Conservation (phyloP, 2,888 invertebrate species). For the Acleris literana region DNA sequence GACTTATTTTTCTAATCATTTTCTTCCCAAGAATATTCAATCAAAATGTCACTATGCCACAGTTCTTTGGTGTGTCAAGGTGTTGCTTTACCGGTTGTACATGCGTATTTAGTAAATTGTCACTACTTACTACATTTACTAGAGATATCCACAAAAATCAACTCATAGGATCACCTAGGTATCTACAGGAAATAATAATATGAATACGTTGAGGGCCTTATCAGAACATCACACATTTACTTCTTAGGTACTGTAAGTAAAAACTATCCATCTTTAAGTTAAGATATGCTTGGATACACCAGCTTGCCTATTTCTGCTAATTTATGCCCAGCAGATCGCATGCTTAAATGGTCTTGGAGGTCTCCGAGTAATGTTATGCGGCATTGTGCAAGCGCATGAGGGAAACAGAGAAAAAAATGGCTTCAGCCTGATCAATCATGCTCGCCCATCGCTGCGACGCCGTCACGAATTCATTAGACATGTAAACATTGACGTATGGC, state of each 20-base stretch:
- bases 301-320: constrained; percentile 16
- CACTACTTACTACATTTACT: no score
- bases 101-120: no score
- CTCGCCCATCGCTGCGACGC: neutral
- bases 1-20: no score
- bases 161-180: no score
- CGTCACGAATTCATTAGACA: neutral
- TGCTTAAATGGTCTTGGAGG: constrained; percentile 24
- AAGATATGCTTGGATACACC: constrained; percentile 2
- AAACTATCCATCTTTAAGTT: neutral
- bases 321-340: constrained; percentile 19
- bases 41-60: no score
- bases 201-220: no score
- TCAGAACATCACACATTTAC: no score
- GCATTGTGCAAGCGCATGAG: constrained; percentile 7
- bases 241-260: neutral
- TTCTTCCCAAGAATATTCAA: no score
- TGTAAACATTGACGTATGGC: constrained; percentile 2
- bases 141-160: no score
- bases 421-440: constrained; percentile 27
- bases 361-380: constrained; percentile 11
- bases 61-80: no score
- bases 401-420: constrained; percentile 18
- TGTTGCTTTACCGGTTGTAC: no score
- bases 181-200: no score